phyloP scores from a whole-genome alignment of 2,797 vertebrate genomes.

The Melanotaenia boesemani region DNA sequence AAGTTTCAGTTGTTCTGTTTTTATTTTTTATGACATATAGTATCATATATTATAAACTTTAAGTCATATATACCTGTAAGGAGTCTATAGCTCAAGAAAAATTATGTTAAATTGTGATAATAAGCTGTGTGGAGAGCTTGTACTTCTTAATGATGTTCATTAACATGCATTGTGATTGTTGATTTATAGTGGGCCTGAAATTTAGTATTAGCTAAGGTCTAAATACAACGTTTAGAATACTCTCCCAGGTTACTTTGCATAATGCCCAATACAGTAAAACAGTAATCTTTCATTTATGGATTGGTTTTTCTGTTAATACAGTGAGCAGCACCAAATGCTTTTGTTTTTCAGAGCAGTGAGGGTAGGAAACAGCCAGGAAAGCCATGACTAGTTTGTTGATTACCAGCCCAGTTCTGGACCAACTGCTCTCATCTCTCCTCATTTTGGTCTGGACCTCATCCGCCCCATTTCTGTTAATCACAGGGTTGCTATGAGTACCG shows the following conservation, averaged over 20 bases:
- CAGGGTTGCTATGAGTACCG: slow-evolving; percentile 79
- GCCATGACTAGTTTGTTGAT: slow-evolving; percentile 64
- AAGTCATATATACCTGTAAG: neutral
- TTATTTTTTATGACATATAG: too few species aligned
- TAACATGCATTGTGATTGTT: neutral
- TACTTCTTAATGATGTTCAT: neutral
- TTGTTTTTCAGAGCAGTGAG: slow-evolving; percentile 39
- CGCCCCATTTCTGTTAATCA: slow-evolving; percentile 82
- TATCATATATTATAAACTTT: too few species aligned
- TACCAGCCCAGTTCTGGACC: slow-evolving; percentile 66
- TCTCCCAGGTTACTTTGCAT: slow-evolving; percentile 23
- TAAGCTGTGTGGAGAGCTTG: neutral
- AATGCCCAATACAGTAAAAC: slow-evolving; percentile 7
- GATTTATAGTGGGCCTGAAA: neutral
- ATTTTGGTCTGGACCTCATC: slow-evolving; percentile 79
- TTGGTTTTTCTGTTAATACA: slow-evolving; percentile 10
- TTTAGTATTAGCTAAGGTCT: neutral
- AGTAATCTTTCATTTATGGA: slow-evolving; percentile 5
- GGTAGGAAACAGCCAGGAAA: slow-evolving; percentile 37
- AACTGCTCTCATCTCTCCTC: slow-evolving; percentile 69
- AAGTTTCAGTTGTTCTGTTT: neutral
- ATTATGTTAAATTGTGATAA: neutral
- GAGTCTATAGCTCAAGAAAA: neutral
- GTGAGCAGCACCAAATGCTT: slow-evolving; percentile 11
- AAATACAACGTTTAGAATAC: slow-evolving; percentile 5